A percentile compares a stretch with the other conserved stretches of the same genome.
Evolutionary conservation across 2,113 vertebrate genomes (phyloP).

Genomic region (Semnornis frantzii): DNA sequence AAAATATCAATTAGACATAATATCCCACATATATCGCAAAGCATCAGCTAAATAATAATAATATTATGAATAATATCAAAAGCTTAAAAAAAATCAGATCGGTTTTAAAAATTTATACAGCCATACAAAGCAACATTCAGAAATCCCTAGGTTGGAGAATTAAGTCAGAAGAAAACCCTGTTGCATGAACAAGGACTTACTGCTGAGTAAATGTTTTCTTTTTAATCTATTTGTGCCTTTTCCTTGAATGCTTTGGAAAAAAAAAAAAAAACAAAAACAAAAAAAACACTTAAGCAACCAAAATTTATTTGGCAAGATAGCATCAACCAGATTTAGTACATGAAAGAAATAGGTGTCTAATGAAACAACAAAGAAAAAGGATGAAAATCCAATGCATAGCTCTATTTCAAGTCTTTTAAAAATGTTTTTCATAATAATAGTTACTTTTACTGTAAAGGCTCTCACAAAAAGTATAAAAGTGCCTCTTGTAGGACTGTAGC

Average conservation of each 20-base stretch:
- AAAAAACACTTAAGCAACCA: too few relatives aligned
- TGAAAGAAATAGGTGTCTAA: background rate
- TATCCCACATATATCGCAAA: background rate
- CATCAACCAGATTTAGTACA: background rate
- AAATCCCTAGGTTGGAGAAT: background rate
- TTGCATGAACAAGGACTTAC: background rate
- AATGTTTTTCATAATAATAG: background rate
- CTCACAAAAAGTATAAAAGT: background rate
- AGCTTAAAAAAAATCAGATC: background rate
- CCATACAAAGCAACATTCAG: background rate
- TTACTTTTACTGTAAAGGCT: background rate
- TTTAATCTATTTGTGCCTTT: background rate
- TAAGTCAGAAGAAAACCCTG: background rate
- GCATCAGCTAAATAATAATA: background rate
- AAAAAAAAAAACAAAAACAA: background rate
- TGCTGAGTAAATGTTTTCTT: background rate
- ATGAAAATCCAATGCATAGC: background rate
- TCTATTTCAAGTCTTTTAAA: background rate
- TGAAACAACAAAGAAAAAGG: background rate
- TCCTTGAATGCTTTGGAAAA: accelerated
- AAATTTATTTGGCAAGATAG: background rate
- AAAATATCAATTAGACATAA: too few relatives aligned
- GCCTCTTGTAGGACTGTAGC: background rate
- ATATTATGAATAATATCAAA: too few relatives aligned
- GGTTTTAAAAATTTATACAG: background rate